Conservation (phyloP, 2,888 invertebrate species). For the Eueremaeus valkanovi region DNA sequence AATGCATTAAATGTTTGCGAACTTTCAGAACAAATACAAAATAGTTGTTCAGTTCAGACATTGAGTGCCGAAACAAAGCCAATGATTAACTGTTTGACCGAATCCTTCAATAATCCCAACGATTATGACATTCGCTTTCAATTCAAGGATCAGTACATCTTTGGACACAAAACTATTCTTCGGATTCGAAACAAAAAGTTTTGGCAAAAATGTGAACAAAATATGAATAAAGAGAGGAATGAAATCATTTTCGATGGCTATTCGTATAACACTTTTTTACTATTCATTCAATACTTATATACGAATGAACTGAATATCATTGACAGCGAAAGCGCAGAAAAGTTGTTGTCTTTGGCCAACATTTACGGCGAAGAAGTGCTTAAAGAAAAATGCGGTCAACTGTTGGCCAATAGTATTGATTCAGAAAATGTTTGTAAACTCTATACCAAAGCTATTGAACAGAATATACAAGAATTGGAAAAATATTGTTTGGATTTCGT, state of each 20-base stretch:
- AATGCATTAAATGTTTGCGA: not conserved
- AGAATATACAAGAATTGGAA: no score
- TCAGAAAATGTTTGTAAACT: not conserved
- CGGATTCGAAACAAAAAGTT: not conserved
- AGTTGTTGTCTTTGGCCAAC: not conserved
- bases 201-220: not conserved
- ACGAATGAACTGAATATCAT: not conserved
- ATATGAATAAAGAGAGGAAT: not conserved
- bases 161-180: conserved; percentile 19
- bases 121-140: not conserved
- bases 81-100: not conserved
- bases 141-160: not conserved
- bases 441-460: no score
- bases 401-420: no score
- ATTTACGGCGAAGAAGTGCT: not conserved
- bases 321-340: not conserved
- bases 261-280: not conserved
- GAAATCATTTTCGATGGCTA: not conserved
- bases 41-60: no score
- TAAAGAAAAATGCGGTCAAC: not conserved
- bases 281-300: not conserved
- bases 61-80: no score
- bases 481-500: no score
- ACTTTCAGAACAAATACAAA: no score
- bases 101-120: not conserved